Evolutionary conservation across 2,888 invertebrate species (phyloP), one percentile per base, ranked within the genome.

Genomic region (Blera fallax): DNA sequence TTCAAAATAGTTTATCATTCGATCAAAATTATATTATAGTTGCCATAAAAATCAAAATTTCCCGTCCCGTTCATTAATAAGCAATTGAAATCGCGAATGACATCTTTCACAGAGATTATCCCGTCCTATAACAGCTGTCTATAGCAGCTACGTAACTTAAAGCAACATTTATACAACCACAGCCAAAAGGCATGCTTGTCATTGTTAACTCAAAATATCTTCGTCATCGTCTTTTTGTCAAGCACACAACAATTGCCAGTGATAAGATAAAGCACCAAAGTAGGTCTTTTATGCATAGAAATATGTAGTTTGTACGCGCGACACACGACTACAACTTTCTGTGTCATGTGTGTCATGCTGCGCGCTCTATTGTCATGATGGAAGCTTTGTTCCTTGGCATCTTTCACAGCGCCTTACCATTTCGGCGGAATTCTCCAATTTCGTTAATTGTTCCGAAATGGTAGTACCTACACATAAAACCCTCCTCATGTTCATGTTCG

Each of bases 241-340:
- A 40, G 32, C 52, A 24, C 58, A 54, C 37, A 76, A 60, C 58
- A 2, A 48, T 34, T 6, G 29, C 37, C 27, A 18, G 7, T 65
- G 77, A 77, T 77, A 77, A 77, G 77, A 67, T 67, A 67, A 77
- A 77, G 50, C 45, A 18, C 5, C 18, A 58, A 76, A 58, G 56
- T 48, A 43, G 58, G 14, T 67, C 67, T 50, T 50, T 58, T 67
- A 58, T 58, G 40, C 11, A 58, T 45, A 34, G 27, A 76, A 56
- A 11, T 34, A 34, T 24, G 43, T 54, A 56, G 76, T 67, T 67
- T 48, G 54, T 32, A 52, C 45, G 24, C 14, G 34, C 40, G n/a
- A 62, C 50, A 62, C 29, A 73, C 37, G 16, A 11, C 24, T 32
- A 34, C 56, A 11, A 34, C 4, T 43, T 64, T 45, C 32, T 18